Percentiles rank a stretch among this genome's conserved stretches.
These are phyloP conservation scores for Microcaecilia unicolor DNA, from an alignment of 2,797 vertebrate genomes.

Conservation along the genomic window DNA sequence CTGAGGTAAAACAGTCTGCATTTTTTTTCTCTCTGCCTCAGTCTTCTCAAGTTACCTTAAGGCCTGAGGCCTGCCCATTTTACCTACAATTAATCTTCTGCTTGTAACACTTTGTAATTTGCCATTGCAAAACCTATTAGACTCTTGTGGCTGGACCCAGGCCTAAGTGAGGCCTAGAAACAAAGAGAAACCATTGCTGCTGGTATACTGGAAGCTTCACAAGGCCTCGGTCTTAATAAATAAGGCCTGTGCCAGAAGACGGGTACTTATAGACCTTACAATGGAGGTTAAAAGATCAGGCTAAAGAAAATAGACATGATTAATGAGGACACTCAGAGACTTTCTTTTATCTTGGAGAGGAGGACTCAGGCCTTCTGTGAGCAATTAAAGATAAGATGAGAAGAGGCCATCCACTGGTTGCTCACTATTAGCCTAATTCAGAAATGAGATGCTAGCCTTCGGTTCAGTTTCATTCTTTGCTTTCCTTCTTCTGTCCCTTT, in stretches of 20 bases:
- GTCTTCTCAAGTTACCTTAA: slow-evolving; percentile 62
- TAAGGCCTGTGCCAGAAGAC: slow-evolving; percentile 54
- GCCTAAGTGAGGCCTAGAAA: too few relatives aligned
- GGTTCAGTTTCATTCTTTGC: too few relatives aligned
- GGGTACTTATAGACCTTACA: slow-evolving; percentile 55
- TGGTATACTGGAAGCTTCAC: slow-evolving; percentile 36
- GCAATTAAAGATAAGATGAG: slow-evolving; percentile 59
- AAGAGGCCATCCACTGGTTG: too few relatives aligned
- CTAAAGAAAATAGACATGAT: slow-evolving; percentile 69
- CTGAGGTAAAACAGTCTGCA: slow-evolving; percentile 50
- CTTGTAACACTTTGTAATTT: slow-evolving; percentile 73
- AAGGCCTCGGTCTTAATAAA: slow-evolving; percentile 56
- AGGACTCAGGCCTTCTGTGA: slow-evolving; percentile 50
- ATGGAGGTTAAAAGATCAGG: slow-evolving; percentile 62
- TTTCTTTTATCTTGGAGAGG: slow-evolving; percentile 67
- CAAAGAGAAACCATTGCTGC: too few relatives aligned
- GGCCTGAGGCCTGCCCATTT: slow-evolving; percentile 46
- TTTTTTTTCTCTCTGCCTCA: slow-evolving; percentile 55
- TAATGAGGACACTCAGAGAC: slow-evolving; percentile 59
- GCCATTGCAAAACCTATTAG: slow-evolving; percentile 72
- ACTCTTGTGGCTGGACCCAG: slow-evolving; percentile 51
- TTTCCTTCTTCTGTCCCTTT: too few relatives aligned
- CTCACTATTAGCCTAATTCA: too few relatives aligned
- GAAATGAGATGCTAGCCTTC: too few relatives aligned
- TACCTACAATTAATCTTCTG: slow-evolving; percentile 78